Evolutionary conservation across 2,797 vertebrate genomes (phyloP), one percentile per base, ranked within the genome.

Genomic region (Notolepis coatsorum): DNA sequence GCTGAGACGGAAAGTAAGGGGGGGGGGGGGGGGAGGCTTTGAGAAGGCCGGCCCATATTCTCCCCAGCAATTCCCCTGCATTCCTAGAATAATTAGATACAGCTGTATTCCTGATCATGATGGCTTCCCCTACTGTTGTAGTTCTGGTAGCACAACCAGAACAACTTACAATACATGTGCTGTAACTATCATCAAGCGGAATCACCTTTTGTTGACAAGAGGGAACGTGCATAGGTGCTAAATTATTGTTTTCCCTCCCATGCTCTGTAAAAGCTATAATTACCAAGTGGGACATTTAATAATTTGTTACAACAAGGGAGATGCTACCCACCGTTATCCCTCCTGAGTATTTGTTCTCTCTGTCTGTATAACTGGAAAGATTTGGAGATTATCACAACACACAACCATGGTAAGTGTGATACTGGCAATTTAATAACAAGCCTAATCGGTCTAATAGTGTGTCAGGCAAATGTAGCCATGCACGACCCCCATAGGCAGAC

Each of bases 41-140:
- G 47, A 78, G 72, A 75, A 57, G 84, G 73, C 50, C 71, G 31
- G 73, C 64, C 47, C 68, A 80, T 62, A 76, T 63, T 86, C 68
- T 63, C 61, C 78, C 45, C 62, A 68, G 70, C 21, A 33, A 20
- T 8, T 18, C 20, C 65, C 55, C 79, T 57, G 61, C 86, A 92
- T 93, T 90, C 89, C 84, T 82, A 30, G 45, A 84, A 79, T 92
- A 92, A 92, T 89, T 59, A 87, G 75, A 88, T 62, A 73, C 90
- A 92, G 90, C 84, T 92, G 92, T 72, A 69, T 63, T 50, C 53
- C 77, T 79, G 84, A 88, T 87, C 82, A 82, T 73, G 63, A 31
- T 57, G 77, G 46, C 74, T 79, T 77, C 78, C 77, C 81, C 71
- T 68, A 60, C 68, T 42, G 69, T 73, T 77, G 43, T 63, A 61